Conservation (phyloP, 2,113 vertebrate genomes). For the Rynchops niger region DNA sequence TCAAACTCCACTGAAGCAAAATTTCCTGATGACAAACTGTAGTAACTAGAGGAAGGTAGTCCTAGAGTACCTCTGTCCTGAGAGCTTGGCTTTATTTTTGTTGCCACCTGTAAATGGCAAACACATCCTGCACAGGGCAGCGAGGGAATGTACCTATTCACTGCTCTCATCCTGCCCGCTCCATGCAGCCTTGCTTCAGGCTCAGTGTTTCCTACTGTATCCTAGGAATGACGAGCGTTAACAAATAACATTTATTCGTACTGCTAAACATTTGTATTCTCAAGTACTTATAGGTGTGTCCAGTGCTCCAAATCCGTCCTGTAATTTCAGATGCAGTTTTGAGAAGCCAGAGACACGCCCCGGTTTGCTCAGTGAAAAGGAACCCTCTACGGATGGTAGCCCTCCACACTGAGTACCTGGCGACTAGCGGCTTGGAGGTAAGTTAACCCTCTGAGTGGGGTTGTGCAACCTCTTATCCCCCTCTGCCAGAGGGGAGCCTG, state of each 20-base stretch:
- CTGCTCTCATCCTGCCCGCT: neutral
- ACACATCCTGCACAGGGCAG: fast-evolving
- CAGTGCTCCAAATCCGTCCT: neutral
- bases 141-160: neutral
- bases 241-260: neutral
- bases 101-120: neutral
- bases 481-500: neutral
- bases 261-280: neutral
- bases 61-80: neutral
- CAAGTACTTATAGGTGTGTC: neutral
- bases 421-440: neutral
- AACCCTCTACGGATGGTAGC: neutral
- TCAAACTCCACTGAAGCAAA: neutral
- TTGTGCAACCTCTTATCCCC: neutral
- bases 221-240: neutral
- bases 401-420: neutral
- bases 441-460: fast-evolving
- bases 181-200: neutral
- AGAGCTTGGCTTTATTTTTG: neutral
- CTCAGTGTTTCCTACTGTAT: neutral
- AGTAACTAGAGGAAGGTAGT: neutral
- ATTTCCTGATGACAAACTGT: neutral
- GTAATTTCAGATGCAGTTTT: neutral
- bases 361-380: slow-evolving; percentile 17
- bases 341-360: slow-evolving; percentile 8